phyloP scores from a whole-genome alignment of 2,888 invertebrate species.

The Rhamphomyia laevipes region DNA sequence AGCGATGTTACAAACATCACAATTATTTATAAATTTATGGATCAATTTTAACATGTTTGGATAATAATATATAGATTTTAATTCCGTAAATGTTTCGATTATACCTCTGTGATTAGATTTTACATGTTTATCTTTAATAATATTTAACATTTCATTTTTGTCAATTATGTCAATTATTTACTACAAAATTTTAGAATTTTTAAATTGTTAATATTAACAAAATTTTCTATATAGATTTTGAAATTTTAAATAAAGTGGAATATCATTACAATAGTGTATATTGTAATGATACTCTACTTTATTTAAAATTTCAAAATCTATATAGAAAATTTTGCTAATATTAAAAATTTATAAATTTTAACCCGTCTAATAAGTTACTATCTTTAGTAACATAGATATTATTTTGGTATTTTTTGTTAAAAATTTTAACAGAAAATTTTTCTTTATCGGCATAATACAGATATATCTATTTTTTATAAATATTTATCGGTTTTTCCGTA shows the following conservation, averaged over 20 bases:
- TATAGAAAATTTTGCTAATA: constrained; percentile 6
- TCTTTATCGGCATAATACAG: neutral
- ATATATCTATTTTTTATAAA: constrained; percentile 10
- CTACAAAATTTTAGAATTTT: neutral
- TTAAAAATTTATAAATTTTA: neutral
- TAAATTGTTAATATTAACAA: neutral
- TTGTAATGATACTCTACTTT: constrained; percentile 5
- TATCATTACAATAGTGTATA: constrained; percentile 10
- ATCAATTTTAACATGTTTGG: constrained; percentile 7
- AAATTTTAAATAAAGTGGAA: constrained; percentile 2
- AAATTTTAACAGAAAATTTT: constrained; percentile 4
- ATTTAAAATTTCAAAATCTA: constrained; percentile 5
- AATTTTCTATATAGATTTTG: constrained; percentile 8
- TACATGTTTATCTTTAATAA: constrained; percentile 5
- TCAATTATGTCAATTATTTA: constrained; percentile 4
- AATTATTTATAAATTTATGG: constrained; percentile 7
- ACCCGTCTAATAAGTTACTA: constrained; percentile 2
- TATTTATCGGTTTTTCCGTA: constrained; percentile 6
- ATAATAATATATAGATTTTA: constrained; percentile 4
- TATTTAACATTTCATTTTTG: constrained; percentile 2
- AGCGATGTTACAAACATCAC: constrained; percentile 5
- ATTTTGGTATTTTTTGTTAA: constrained; percentile 8
- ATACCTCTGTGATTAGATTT: constrained; percentile 8
- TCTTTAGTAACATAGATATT: neutral
- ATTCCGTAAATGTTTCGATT: constrained; percentile 4